A percentile compares a stretch with the other conserved stretches of the same genome.
These are phyloP conservation scores for Sebastiscus albofasciatus DNA, from an alignment of 2,797 vertebrate genomes.

Conservation along the genomic window DNA sequence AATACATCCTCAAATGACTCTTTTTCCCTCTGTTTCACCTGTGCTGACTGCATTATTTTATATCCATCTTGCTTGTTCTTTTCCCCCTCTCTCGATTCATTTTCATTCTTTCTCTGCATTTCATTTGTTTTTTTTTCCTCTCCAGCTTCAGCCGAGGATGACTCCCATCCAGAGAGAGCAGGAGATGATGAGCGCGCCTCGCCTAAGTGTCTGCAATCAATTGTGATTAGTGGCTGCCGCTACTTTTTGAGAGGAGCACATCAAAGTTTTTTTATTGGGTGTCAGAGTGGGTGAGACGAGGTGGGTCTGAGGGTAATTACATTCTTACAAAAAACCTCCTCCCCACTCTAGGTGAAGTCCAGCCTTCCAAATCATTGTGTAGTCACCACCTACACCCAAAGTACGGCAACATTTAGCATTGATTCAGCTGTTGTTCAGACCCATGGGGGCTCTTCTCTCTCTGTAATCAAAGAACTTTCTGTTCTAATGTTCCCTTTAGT, in stretches of 20 bases:
- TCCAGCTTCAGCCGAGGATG: constrained; percentile 42
- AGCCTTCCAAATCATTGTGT: constrained; percentile 16
- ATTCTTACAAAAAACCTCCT: constrained; percentile 67
- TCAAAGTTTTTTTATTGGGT: constrained; percentile 89
- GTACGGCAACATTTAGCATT: not conserved
- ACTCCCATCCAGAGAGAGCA: constrained; percentile 59
- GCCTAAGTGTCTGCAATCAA: constrained; percentile 91
- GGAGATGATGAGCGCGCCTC: constrained; percentile 76
- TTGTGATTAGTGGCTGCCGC: constrained; percentile 86
- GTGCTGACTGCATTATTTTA: constrained; percentile 28
- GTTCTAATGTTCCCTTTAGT: not conserved
- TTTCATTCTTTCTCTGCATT: constrained; percentile 51
- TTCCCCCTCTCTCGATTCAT: constrained; percentile 35
- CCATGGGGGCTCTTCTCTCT: not conserved
- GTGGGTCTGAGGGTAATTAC: constrained; percentile 75
- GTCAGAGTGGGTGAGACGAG: constrained; percentile 74
- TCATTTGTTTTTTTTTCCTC: constrained; percentile 44
- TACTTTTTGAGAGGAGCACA: constrained; percentile 84
- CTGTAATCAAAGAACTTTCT: not conserved
- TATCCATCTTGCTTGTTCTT: constrained; percentile 29
- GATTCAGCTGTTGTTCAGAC: not conserved
- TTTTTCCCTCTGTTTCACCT: not conserved
- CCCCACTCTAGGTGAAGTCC: constrained; percentile 52
- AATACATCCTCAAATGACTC: constrained; percentile 17
- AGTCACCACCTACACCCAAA: constrained; percentile 21